Conservation (phyloP, 2,888 invertebrate species). For the Sarcophaga variegata region DNA sequence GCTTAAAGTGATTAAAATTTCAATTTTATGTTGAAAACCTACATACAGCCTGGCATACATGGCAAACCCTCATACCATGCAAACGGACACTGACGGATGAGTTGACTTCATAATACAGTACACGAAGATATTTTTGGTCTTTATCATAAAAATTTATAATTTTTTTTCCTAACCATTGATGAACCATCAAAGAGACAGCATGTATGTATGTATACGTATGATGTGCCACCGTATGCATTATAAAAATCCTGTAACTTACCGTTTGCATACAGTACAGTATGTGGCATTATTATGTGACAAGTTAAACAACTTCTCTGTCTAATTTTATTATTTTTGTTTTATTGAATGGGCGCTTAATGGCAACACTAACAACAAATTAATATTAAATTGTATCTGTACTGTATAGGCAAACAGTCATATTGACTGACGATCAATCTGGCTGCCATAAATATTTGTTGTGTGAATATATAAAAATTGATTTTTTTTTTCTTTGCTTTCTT, state of each 20-base stretch:
- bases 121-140: slow-evolving; percentile 50
- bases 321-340: slow-evolving; percentile 15
- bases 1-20: slow-evolving; percentile 75
- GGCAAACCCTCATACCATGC: background rate
- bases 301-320: slow-evolving; percentile 55
- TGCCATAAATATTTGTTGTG: too few species aligned
- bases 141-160: slow-evolving; percentile 38
- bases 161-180: background rate
- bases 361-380: slow-evolving; percentile 20
- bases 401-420: slow-evolving; percentile 1
- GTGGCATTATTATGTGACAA: slow-evolving; percentile 50
- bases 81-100: background rate
- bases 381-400: slow-evolving; percentile 12
- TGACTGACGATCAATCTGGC: background rate
- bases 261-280: too few species aligned
- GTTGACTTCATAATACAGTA: slow-evolving; percentile 16
- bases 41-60: slow-evolving; percentile 50
- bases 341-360: slow-evolving; percentile 54
- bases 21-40: slow-evolving; percentile 73
- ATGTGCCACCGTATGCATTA: slow-evolving; percentile 38
- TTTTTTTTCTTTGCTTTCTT: slow-evolving; percentile 1
- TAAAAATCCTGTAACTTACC: too few species aligned
- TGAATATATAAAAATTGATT: slow-evolving; percentile 45
- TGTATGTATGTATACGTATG: background rate
- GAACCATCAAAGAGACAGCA: slow-evolving; percentile 41